Conservation (phyloP, 2,888 invertebrate species). For the Drosophila infuscata region DNA sequence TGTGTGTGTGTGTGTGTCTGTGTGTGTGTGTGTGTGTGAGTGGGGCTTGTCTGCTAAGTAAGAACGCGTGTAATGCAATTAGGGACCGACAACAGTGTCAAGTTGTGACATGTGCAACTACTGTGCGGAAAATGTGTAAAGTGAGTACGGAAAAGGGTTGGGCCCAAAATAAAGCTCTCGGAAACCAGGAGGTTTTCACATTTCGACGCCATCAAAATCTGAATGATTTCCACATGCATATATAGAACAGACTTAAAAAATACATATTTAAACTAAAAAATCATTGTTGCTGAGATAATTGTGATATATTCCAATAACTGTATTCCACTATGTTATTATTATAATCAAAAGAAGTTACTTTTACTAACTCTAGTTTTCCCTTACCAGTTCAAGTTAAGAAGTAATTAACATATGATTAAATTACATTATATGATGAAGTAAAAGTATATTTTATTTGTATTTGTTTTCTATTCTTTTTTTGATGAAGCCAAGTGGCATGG, state of each 20-base stretch:
- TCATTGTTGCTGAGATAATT: background rate
- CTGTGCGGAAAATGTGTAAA: conserved; percentile 55
- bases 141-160: conserved; percentile 1
- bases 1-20: background rate
- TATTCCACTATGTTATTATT: too few relatives aligned
- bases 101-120: conserved; percentile 70
- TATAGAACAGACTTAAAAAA: background rate
- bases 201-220: background rate
- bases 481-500: conserved; percentile 44
- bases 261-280: background rate
- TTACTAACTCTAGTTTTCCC: background rate
- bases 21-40: conserved; percentile 10
- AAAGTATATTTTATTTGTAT: background rate
- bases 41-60: conserved; percentile 67
- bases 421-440: conserved; percentile 6
- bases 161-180: background rate
- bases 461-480: conserved; percentile 1
- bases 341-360: background rate
- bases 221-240: background rate
- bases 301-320: background rate
- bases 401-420: background rate
- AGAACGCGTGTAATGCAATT: conserved; percentile 75
- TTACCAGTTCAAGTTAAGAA: background rate
- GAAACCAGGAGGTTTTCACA: background rate
- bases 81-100: conserved; percentile 66